Percentiles rank a stretch among this genome's conserved stretches.
Conservation (phyloP, 2,888 invertebrate genomes). For the Nectonema munidae region DNA sequence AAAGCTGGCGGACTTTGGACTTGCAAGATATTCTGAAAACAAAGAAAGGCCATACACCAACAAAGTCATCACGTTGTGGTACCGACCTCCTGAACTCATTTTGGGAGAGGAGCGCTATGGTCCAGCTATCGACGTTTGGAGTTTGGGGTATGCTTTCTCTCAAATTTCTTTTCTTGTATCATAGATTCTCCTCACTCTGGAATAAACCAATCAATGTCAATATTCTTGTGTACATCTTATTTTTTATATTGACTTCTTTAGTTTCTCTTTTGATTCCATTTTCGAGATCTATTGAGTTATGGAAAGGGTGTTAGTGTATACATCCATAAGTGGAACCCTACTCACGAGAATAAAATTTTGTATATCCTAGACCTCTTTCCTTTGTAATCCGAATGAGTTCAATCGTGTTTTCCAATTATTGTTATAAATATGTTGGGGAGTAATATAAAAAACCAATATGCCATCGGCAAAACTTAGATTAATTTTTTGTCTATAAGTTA, state of each 20-base stretch:
- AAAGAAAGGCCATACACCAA: constrained; percentile 80
- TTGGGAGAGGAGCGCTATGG: constrained; percentile 87
- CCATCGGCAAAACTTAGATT: too few species aligned
- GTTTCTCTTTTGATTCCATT: background rate
- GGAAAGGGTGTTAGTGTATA: too few species aligned
- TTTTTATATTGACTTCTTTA: constrained; percentile 7
- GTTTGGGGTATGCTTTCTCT: constrained; percentile 37
- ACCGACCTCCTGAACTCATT: constrained; percentile 75
- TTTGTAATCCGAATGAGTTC: too few species aligned
- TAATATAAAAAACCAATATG: too few species aligned
- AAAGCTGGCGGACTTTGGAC: constrained; percentile 89
- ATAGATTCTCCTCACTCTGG: background rate
- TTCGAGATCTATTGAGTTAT: too few species aligned
- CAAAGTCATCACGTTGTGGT: constrained; percentile 94
- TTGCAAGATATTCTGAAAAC: constrained; percentile 83
- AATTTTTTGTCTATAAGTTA: too few species aligned
- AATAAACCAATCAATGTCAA: background rate
- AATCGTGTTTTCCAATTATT: too few species aligned
- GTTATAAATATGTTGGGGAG: too few species aligned
- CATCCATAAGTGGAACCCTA: too few species aligned
- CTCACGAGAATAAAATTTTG: too few species aligned
- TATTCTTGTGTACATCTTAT: background rate
- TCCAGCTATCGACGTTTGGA: constrained; percentile 92
- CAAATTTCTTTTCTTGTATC: constrained; percentile 6
- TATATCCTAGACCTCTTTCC: too few species aligned